phyloP scores from a whole-genome alignment of 2,888 invertebrate genomes.

The Pollenia angustigena region DNA sequence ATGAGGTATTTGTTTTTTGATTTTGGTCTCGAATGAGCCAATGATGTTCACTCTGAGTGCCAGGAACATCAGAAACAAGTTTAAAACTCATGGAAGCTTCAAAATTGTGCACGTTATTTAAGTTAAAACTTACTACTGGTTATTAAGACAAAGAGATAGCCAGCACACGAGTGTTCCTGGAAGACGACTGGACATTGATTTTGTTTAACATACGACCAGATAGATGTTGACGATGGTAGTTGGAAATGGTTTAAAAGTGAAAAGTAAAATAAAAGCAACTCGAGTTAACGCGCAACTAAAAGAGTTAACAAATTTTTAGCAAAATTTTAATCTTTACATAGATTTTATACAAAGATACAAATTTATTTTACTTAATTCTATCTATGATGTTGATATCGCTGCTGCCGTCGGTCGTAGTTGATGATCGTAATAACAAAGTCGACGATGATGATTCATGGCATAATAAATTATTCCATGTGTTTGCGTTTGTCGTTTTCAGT shows the following conservation, averaged over 20 bases:
- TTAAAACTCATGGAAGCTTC: conserved; percentile 80
- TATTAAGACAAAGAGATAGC: conserved; percentile 64
- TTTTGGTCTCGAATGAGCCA: conserved; percentile 32
- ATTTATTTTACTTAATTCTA: conserved; percentile 67
- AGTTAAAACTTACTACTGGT: conserved; percentile 79
- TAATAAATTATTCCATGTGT: conserved; percentile 29
- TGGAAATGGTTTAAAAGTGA: conserved; percentile 38
- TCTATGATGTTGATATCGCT: conserved; percentile 23
- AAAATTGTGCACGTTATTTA: conserved; percentile 80
- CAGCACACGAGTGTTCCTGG: neutral
- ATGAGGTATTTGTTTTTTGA: conserved; percentile 64
- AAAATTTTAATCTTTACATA: conserved; percentile 68
- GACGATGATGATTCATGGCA: conserved; percentile 23
- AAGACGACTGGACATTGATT: conserved; percentile 46
- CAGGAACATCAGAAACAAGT: conserved; percentile 53
- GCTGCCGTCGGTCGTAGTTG: neutral
- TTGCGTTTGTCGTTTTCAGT: conserved; percentile 74
- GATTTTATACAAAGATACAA: conserved; percentile 64
- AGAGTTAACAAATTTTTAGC: conserved; percentile 69
- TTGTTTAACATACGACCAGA: conserved; percentile 20
- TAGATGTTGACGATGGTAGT: neutral
- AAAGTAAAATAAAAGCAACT: conserved; percentile 26
- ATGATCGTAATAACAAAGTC: neutral
- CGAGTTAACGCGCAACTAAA: conserved; percentile 27
- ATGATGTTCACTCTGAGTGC: conserved; percentile 40